These are phyloP conservation scores for Molorchus minor DNA, from an alignment of 2,888 invertebrate species.

Conservation along the genomic window DNA sequence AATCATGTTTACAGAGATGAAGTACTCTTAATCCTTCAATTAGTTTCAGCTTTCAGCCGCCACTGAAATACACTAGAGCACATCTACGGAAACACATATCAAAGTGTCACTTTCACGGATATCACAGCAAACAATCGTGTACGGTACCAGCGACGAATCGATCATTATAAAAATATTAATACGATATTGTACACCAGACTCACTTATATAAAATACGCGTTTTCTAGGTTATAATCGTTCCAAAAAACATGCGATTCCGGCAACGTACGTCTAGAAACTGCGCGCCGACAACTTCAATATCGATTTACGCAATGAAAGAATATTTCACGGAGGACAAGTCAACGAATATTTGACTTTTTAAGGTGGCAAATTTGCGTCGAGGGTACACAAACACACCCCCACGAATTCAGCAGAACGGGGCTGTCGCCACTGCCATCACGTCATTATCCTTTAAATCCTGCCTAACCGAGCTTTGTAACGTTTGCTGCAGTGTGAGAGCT, in stretches of 20 bases:
- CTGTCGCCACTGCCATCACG: neutral
- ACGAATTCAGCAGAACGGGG: too few relatives aligned
- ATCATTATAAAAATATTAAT: too few relatives aligned
- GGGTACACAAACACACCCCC: neutral
- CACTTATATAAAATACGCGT: conserved; percentile 40
- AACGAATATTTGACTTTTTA: conserved; percentile 17
- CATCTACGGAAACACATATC: conserved; percentile 38
- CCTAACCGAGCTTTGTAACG: neutral
- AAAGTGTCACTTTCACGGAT: conserved; percentile 5
- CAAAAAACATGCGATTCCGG: conserved; percentile 49
- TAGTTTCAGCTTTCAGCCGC: conserved; percentile 37
- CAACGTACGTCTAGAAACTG: conserved; percentile 56
- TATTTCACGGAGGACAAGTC: conserved; percentile 9
- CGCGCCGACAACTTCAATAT: conserved; percentile 49
- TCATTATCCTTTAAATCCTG: too few relatives aligned
- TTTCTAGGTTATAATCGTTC: conserved; percentile 52
- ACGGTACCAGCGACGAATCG: too few relatives aligned
- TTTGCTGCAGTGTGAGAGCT: neutral
- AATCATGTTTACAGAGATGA: conserved; percentile 53
- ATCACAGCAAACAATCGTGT: too few relatives aligned
- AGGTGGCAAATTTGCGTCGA: neutral
- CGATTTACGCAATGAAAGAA: conserved; percentile 45
- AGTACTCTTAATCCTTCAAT: conserved; percentile 25
- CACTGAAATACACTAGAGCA: conserved; percentile 46
- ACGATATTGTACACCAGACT: too few relatives aligned